phyloP scores from a whole-genome alignment of 2,888 invertebrate species.

The Andrena trimmerana region DNA sequence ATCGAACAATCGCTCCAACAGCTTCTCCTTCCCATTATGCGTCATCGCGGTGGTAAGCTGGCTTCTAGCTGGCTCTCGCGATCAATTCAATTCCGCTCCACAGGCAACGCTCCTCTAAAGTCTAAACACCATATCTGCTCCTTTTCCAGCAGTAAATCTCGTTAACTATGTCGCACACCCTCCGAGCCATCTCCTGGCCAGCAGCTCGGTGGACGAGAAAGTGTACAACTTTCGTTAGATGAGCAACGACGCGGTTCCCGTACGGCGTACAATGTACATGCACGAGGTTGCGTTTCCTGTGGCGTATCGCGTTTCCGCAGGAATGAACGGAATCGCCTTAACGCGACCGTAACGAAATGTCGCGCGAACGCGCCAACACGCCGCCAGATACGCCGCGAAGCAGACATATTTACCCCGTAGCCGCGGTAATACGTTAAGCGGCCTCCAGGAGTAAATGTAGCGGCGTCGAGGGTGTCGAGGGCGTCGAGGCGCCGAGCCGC shows the following conservation, averaged over 20 bases:
- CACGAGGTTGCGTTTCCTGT: slow-evolving; percentile 7
- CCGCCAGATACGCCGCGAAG: slow-evolving; percentile 30
- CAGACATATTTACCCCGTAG: slow-evolving; percentile 27
- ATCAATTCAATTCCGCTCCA: neutral
- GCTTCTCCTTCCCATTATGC: slow-evolving; percentile 11
- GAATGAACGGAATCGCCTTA: slow-evolving; percentile 77
- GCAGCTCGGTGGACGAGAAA: slow-evolving; percentile 10
- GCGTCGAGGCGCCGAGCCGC: slow-evolving; percentile 21
- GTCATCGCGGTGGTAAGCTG: neutral
- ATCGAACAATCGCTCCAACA: slow-evolving; percentile 7
- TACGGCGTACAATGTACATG: neutral
- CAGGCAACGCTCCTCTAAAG: neutral
- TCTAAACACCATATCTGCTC: neutral
- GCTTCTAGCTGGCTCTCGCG: neutral
- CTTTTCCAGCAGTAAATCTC: slow-evolving; percentile 9
- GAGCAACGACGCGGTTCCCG: slow-evolving; percentile 30
- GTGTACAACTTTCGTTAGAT: slow-evolving; percentile 23
- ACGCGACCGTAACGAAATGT: slow-evolving; percentile 75
- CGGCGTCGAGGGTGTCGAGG: slow-evolving; percentile 38
- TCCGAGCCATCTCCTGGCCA: slow-evolving; percentile 15
- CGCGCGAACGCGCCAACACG: slow-evolving; percentile 42
- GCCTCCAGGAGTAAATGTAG: slow-evolving; percentile 71
- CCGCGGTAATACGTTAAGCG: slow-evolving; percentile 65
- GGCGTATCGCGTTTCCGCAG: slow-evolving; percentile 83
- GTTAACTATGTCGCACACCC: neutral